These are phyloP conservation scores for Orthosia gothica DNA, from an alignment of 2,888 invertebrate species.

Conservation along the genomic window DNA sequence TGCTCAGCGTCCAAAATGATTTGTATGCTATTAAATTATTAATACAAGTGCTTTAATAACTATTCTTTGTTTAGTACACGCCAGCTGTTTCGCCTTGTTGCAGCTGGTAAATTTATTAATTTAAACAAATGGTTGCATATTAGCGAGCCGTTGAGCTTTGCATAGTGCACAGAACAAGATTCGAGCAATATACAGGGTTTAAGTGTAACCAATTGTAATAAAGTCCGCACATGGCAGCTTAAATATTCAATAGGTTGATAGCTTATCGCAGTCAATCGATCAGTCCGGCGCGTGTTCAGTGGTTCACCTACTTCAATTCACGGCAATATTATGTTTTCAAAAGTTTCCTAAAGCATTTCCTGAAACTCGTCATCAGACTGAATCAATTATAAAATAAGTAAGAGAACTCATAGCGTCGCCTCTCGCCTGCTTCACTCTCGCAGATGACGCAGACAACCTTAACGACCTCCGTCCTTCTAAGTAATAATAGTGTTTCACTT, in stretches of 20 bases:
- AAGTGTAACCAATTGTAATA: slow-evolving; percentile 14
- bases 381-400: slow-evolving; percentile 2
- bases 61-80: background rate
- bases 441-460: slow-evolving; percentile 12
- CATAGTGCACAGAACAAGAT: background rate
- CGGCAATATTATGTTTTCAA: background rate
- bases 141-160: background rate
- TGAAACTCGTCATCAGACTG: background rate
- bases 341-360: background rate
- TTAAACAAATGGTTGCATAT: background rate
- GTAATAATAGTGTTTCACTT: slow-evolving; percentile 24
- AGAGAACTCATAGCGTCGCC: background rate
- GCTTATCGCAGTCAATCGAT: slow-evolving; percentile 17
- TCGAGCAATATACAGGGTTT: background rate
- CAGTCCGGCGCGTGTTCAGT: background rate
- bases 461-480: slow-evolving; percentile 21
- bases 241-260: slow-evolving; percentile 26
- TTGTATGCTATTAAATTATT: background rate
- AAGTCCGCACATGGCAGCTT: slow-evolving; percentile 12
- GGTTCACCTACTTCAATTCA: background rate
- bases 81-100: background rate
- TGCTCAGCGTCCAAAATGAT: background rate
- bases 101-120: background rate
- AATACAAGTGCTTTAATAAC: background rate
- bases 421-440: background rate